A percentile compares a stretch with the other conserved stretches of the same genome.
Evolutionary conservation across 1,140 invertebrate genomes (phyloP).

Genomic region (Drosophila virilis): DNA sequence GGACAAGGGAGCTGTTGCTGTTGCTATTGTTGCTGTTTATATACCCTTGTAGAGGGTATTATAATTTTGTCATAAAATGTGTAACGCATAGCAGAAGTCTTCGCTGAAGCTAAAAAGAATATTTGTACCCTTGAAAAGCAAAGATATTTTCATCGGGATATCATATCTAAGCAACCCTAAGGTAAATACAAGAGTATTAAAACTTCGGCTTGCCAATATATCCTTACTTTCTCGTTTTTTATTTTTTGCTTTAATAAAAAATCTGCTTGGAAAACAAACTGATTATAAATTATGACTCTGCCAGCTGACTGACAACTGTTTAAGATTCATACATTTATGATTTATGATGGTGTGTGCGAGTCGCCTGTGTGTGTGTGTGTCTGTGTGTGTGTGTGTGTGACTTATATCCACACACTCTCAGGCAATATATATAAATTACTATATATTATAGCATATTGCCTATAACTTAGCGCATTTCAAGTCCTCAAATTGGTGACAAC

Average conservation of each 20-base stretch:
- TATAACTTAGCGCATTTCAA: slow-evolving; percentile 46
- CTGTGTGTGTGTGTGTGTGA: slow-evolving; percentile 4
- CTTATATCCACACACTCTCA: background rate
- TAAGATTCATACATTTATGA: slow-evolving; percentile 75
- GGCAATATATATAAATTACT: slow-evolving; percentile 23
- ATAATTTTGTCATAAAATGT: too few relatives aligned
- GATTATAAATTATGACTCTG: slow-evolving; percentile 80
- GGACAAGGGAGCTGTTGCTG: slow-evolving; percentile 53
- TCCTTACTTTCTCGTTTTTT: too few relatives aligned
- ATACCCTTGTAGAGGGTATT: too few relatives aligned
- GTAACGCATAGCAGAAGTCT: too few relatives aligned
- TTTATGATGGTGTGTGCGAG: slow-evolving; percentile 55
- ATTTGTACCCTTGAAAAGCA: too few relatives aligned
- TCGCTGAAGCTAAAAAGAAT: too few relatives aligned
- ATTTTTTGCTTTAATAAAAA: slow-evolving; percentile 21
- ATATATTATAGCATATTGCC: slow-evolving; percentile 44
- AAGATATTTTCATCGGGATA: too few relatives aligned
- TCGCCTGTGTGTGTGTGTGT: slow-evolving; percentile 18
- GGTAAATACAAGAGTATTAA: too few relatives aligned
- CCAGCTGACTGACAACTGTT: slow-evolving; percentile 74
- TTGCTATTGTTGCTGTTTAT: slow-evolving; percentile 18
- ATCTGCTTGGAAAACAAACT: slow-evolving; percentile 70
- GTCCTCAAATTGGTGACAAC: slow-evolving; percentile 48
- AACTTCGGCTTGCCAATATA: too few relatives aligned
- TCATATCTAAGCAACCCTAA: too few relatives aligned